phyloP scores from a whole-genome alignment of 2,888 invertebrate species.

The Lissonota sp. region DNA sequence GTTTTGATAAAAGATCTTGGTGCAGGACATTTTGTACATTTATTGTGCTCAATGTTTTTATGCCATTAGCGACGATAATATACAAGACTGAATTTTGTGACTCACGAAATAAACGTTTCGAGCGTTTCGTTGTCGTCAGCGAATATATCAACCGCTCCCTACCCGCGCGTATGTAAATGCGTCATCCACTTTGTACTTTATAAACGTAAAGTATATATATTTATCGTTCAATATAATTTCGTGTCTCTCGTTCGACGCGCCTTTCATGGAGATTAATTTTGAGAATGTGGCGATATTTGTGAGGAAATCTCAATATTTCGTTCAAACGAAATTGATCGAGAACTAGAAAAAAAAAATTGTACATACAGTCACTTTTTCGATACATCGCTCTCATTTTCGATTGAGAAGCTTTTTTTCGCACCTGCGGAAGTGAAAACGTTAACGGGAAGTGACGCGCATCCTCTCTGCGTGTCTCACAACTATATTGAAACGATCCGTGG shows the following conservation, averaged over 20 bases:
- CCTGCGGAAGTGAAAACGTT: constrained; percentile 24
- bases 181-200: constrained; percentile 37
- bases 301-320: neutral
- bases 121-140: constrained; percentile 41
- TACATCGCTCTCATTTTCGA: constrained; percentile 15
- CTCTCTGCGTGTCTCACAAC: constrained; percentile 4
- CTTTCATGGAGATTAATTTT: neutral
- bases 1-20: too few species aligned
- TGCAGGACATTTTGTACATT: too few species aligned
- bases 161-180: constrained; percentile 36
- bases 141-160: neutral
- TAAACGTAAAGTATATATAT: constrained; percentile 8
- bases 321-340: neutral
- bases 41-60: neutral
- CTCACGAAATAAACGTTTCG: constrained; percentile 26
- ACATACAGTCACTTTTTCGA: constrained; percentile 9
- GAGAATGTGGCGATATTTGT: neutral
- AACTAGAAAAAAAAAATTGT: neutral
- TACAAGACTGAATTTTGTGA: constrained; percentile 17
- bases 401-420: neutral
- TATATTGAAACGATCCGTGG: neutral
- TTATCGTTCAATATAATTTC: constrained; percentile 24
- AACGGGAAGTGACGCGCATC: constrained; percentile 31
- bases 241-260: neutral
- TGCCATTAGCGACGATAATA: neutral